phyloP scores from a whole-genome alignment of 2,797 vertebrate species.

The Falco biarmicus region DNA sequence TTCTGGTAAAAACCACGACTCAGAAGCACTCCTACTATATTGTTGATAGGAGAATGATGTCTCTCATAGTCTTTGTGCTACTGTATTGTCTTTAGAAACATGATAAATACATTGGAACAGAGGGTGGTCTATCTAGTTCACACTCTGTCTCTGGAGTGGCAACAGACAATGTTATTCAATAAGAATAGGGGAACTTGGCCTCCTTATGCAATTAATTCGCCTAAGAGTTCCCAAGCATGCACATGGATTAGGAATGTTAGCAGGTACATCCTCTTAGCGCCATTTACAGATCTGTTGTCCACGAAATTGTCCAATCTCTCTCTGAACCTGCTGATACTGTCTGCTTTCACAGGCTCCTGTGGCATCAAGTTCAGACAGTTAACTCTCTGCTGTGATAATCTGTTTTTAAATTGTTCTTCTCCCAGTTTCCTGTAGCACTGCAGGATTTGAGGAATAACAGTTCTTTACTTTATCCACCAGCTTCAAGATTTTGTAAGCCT shows the following conservation, averaged over 20 bases:
- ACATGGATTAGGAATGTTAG: neutral
- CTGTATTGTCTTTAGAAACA: neutral
- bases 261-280: neutral
- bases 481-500: conserved; percentile 33
- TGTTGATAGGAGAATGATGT: neutral
- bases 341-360: conserved; percentile 13
- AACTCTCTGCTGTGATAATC: neutral
- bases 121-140: neutral
- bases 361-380: conserved; percentile 47
- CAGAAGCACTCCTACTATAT: neutral
- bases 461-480: conserved; percentile 26
- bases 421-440: neutral
- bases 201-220: neutral
- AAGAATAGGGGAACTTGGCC: neutral
- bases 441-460: conserved; percentile 30
- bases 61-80: neutral
- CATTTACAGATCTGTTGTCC: conserved; percentile 1
- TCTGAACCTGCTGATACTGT: conserved; percentile 27
- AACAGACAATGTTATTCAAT: neutral
- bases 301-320: conserved; percentile 19
- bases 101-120: neutral
- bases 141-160: neutral
- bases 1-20: neutral
- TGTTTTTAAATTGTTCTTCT: conserved; percentile 55
- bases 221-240: neutral